Conservation (phyloP, 2,888 invertebrate genomes). For the Stramonita haemastoma region DNA sequence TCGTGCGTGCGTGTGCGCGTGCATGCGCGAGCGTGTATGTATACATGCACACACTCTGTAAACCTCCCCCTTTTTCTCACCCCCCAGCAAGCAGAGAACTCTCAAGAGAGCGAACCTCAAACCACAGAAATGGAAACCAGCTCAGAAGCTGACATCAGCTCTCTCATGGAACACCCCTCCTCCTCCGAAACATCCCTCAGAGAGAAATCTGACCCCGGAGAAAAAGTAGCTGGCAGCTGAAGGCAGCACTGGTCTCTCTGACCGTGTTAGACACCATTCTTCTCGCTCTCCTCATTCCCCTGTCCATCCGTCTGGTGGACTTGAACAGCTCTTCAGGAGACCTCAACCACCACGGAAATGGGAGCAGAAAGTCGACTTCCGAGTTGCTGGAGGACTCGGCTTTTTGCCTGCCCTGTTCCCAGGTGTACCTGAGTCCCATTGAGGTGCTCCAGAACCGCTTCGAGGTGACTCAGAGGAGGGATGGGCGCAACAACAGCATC, state of each 20-base stretch:
- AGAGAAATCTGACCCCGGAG: too few relatives aligned
- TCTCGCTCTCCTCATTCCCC: not conserved
- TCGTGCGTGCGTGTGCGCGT: too few relatives aligned
- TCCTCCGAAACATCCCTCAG: too few relatives aligned
- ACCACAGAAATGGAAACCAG: too few relatives aligned
- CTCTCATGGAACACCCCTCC: too few relatives aligned
- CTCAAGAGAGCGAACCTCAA: too few relatives aligned
- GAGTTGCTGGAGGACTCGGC: slow-evolving; percentile 24
- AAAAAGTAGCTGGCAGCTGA: not conserved
- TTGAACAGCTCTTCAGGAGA: not conserved
- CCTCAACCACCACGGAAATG: not conserved
- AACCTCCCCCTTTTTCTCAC: too few relatives aligned
- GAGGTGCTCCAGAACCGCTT: slow-evolving; percentile 23
- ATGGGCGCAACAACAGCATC: not conserved
- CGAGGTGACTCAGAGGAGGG: not conserved
- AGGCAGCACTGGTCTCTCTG: not conserved
- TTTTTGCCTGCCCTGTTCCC: slow-evolving; percentile 4
- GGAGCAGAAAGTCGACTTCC: not conserved
- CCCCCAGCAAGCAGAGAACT: too few relatives aligned
- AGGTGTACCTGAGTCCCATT: not conserved
- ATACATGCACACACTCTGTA: too few relatives aligned
- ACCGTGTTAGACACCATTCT: not conserved
- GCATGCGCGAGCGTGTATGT: too few relatives aligned
- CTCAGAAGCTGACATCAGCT: too few relatives aligned
- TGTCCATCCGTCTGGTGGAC: not conserved